A percentile compares a stretch with the other conserved stretches of the same genome.
phyloP scores from a whole-genome alignment of 2,888 invertebrate genomes.

The Sisyra nigra region DNA sequence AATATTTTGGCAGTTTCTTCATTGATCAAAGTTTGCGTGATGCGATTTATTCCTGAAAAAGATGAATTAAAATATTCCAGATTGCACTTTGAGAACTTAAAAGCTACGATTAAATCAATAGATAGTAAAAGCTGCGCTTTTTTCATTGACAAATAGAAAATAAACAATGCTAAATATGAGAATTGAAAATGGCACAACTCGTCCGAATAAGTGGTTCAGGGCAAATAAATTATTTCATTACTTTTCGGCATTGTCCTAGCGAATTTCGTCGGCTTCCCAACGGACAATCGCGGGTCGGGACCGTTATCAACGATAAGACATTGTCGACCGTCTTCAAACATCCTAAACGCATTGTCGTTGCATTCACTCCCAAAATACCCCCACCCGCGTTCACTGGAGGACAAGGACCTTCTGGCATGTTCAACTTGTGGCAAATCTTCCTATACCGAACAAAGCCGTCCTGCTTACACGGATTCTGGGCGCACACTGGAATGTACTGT shows the following conservation, averaged over 20 bases:
- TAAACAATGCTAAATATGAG: too few relatives aligned
- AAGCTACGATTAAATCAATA: too few relatives aligned
- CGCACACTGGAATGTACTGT: constrained; percentile 40
- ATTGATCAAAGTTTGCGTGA: too few relatives aligned
- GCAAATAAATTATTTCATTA: too few relatives aligned
- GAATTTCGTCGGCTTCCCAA: not conserved
- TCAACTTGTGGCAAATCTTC: constrained; percentile 31
- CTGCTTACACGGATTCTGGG: constrained; percentile 37
- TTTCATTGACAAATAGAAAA: too few relatives aligned
- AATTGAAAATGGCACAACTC: too few relatives aligned
- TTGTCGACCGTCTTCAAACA: constrained; percentile 27
- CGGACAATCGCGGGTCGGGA: constrained; percentile 1
- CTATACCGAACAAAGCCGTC: constrained; percentile 33
- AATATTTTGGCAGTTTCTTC: too few relatives aligned
- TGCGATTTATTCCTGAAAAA: too few relatives aligned
- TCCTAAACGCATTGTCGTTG: constrained; percentile 36
- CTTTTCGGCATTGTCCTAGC: not conserved
- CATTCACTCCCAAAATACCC: constrained; percentile 40
- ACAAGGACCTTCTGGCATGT: constrained; percentile 29
- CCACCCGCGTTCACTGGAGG: constrained; percentile 24
- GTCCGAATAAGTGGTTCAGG: too few relatives aligned
- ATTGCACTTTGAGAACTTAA: too few relatives aligned
- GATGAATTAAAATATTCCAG: too few relatives aligned
- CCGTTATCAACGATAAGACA: not conserved
- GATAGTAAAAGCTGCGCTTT: too few relatives aligned